Evolutionary conservation across 1,140 invertebrate species (phyloP).

Genomic region (Pantala flavescens): DNA sequence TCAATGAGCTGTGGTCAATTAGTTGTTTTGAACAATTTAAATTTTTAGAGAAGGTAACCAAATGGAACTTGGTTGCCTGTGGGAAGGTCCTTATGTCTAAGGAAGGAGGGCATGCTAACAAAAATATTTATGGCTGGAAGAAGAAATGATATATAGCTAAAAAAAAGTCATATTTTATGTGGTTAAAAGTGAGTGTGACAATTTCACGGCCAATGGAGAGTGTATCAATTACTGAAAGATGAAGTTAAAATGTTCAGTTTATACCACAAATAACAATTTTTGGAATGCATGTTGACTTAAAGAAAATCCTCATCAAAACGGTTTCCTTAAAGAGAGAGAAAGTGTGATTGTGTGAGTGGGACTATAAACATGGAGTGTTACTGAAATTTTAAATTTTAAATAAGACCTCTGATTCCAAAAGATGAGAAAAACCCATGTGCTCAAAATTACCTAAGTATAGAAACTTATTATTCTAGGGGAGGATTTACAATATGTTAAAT

Average conservation of each 20-base stretch:
- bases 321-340: not conserved
- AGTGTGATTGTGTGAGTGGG: not conserved
- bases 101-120: not conserved
- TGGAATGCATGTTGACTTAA: not conserved
- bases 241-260: not conserved
- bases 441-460: not conserved
- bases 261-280: not conserved
- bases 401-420: not conserved
- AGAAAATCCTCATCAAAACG: not conserved
- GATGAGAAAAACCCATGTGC: not conserved
- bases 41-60: not conserved
- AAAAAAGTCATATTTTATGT: conserved; percentile 1
- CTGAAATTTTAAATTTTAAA: not conserved
- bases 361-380: not conserved
- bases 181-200: conserved; percentile 9
- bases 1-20: not conserved
- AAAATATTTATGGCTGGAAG: conserved; percentile 9
- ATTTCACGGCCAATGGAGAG: not conserved
- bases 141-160: not conserved
- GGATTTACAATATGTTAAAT: not conserved
- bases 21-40: not conserved
- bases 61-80: not conserved
- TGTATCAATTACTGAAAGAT: not conserved
- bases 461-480: not conserved
- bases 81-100: not conserved